A percentile compares a stretch with the other conserved stretches of the same genome.
These are phyloP conservation scores for Xenopus laevis DNA, from an alignment of 2,113 vertebrate species.

Conservation along the genomic window DNA sequence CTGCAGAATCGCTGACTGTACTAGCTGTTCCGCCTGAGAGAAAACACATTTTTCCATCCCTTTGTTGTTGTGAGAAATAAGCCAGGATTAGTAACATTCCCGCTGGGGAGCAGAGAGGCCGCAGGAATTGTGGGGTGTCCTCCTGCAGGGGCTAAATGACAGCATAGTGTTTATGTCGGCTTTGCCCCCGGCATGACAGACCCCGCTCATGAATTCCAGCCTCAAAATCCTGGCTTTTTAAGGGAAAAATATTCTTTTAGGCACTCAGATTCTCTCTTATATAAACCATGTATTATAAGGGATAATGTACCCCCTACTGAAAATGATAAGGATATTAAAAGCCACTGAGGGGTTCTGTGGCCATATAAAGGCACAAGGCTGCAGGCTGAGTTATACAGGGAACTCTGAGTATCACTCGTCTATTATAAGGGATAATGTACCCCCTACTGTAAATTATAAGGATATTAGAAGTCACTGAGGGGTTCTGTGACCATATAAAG, in stretches of 20 bases:
- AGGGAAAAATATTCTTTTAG: slow-evolving; percentile 22
- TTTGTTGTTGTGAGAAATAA: slow-evolving; percentile 20
- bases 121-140: slow-evolving; percentile 8
- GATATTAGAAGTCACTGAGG: too few relatives aligned
- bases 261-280: slow-evolving; percentile 31
- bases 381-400: too few relatives aligned
- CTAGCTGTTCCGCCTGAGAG: slow-evolving; percentile 2
- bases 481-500: too few relatives aligned
- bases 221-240: slow-evolving; percentile 32
- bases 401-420: too few relatives aligned
- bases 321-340: too few relatives aligned
- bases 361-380: too few relatives aligned
- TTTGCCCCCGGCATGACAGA: slow-evolving; percentile 16
- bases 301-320: too few relatives aligned
- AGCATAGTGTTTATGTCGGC: slow-evolving; percentile 19
- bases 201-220: slow-evolving; percentile 20
- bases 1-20: slow-evolving; percentile 5
- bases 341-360: too few relatives aligned
- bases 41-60: slow-evolving; percentile 7
- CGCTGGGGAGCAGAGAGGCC: slow-evolving; percentile 6
- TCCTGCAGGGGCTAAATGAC: slow-evolving; percentile 1
- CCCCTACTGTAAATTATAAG: too few relatives aligned
- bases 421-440: too few relatives aligned
- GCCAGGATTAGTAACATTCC: slow-evolving; percentile 30
- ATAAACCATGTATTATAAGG: too few relatives aligned